Percentiles rank a stretch among this genome's conserved stretches.
Conservation (phyloP, 2,113 vertebrate species). For the Ciconia maguari region DNA sequence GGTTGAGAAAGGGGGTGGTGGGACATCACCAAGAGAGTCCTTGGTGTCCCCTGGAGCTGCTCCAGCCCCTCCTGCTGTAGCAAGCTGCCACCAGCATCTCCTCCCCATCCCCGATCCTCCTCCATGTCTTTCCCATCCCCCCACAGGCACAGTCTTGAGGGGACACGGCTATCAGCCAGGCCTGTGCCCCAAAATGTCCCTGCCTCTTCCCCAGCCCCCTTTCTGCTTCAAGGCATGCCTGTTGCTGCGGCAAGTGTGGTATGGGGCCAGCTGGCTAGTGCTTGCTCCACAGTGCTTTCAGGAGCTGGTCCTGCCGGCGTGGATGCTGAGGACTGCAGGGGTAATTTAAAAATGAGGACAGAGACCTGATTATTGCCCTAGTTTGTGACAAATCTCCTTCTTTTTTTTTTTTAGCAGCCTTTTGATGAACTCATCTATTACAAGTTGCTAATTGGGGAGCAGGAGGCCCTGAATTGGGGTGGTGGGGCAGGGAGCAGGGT, state of each 20-base stretch:
- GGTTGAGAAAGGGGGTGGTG: not conserved
- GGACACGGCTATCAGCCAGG: not conserved
- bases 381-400: not conserved
- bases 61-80: not conserved
- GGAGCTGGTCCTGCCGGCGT: not conserved
- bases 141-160: not conserved
- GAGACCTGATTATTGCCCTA: constrained; percentile 29
- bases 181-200: not conserved
- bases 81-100: not conserved
- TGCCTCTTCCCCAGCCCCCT: not conserved
- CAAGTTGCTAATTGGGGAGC: constrained; percentile 21
- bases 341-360: not conserved
- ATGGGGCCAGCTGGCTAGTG: rapidly evolving
- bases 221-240: rapidly evolving
- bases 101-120: rapidly evolving
- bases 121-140: not conserved
- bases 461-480: not conserved
- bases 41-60: not conserved
- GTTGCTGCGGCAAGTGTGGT: not conserved
- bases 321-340: not conserved
- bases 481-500: not conserved
- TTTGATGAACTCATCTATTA: not conserved
- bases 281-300: rapidly evolving
- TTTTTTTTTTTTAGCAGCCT: not conserved
- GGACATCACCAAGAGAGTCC: not conserved